Percentiles rank a stretch among this genome's conserved stretches.
These are phyloP conservation scores for Brachyhypopomus occidentalis DNA, from an alignment of 2,113 vertebrate species.

Conservation along the genomic window DNA sequence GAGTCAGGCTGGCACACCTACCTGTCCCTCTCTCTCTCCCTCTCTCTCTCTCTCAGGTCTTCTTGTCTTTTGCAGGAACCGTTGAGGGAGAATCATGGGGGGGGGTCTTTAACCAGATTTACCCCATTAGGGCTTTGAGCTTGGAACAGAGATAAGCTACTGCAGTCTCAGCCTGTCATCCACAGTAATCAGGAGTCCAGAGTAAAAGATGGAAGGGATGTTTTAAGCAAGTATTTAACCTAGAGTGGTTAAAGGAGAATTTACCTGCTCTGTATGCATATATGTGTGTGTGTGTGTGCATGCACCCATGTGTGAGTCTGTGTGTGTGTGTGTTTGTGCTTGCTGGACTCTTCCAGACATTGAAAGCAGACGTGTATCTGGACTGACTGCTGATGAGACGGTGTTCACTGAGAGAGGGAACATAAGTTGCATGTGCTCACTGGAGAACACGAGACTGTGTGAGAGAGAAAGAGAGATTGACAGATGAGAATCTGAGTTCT, in stretches of 20 bases:
- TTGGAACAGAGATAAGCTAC: neutral
- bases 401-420: conserved; percentile 68
- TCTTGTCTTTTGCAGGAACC: conserved; percentile 55
- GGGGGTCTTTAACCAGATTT: conserved; percentile 40
- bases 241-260: neutral
- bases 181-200: neutral
- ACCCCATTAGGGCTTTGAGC: neutral
- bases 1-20: conserved; percentile 71
- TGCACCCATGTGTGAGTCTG: too few species aligned
- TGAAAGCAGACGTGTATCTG: conserved; percentile 76
- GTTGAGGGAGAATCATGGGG: conserved; percentile 54
- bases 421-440: conserved; percentile 46
- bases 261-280: neutral
- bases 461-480: neutral
- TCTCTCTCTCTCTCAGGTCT: conserved; percentile 51
- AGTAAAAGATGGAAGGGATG: conserved; percentile 2
- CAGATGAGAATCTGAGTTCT: neutral
- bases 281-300: neutral
- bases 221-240: neutral
- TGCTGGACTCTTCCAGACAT: conserved; percentile 69
- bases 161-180: conserved; percentile 14
- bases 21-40: conserved; percentile 37
- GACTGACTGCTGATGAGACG: conserved; percentile 76
- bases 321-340: neutral
- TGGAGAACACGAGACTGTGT: conserved; percentile 1